These are phyloP conservation scores for Scaptomyza polygonia DNA, from an alignment of 2,888 invertebrate genomes.

Conservation along the genomic window DNA sequence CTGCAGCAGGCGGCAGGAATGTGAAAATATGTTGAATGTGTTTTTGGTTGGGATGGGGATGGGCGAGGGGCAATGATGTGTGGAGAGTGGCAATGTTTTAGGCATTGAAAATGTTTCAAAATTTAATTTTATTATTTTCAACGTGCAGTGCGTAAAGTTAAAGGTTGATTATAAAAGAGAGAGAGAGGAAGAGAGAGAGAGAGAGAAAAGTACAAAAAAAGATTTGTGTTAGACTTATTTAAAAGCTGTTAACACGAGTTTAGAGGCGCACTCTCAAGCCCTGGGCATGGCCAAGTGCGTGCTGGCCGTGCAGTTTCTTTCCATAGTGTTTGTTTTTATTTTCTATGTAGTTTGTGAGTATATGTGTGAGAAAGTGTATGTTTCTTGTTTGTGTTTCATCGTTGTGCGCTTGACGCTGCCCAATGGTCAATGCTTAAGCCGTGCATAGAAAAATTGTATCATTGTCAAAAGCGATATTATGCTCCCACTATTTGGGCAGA, in stretches of 20 bases:
- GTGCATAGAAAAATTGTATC: slow-evolving; percentile 55
- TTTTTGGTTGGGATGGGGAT: slow-evolving; percentile 5
- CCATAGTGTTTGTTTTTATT: slow-evolving; percentile 30
- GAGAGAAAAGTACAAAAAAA: slow-evolving; percentile 50
- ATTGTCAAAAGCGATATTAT: slow-evolving; percentile 56
- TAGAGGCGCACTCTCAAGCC: slow-evolving; percentile 49
- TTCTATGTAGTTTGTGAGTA: slow-evolving; percentile 21
- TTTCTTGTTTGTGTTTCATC: slow-evolving; percentile 14
- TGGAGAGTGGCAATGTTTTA: slow-evolving; percentile 27
- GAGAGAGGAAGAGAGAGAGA: slow-evolving; percentile 29
- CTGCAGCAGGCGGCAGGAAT: slow-evolving; percentile 75
- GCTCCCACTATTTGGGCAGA: slow-evolving; percentile 57
- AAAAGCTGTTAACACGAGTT: slow-evolving; percentile 50
- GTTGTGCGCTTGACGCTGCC: slow-evolving; percentile 34
- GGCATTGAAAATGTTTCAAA: slow-evolving; percentile 37
- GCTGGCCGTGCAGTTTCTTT: slow-evolving; percentile 63
- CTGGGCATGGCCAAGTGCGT: slow-evolving; percentile 44
- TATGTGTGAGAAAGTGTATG: slow-evolving; percentile 20
- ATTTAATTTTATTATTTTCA: slow-evolving; percentile 5
- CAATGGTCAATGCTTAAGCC: slow-evolving; percentile 51
- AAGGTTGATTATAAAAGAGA: slow-evolving; percentile 10
- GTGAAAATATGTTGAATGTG: slow-evolving; percentile 15
- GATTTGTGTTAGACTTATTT: slow-evolving; percentile 39
- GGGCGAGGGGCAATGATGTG: slow-evolving; percentile 11
- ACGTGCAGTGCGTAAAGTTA: slow-evolving; percentile 58